phyloP scores from a whole-genome alignment of 2,888 invertebrate species.

The Phoenoteleia sp. region DNA sequence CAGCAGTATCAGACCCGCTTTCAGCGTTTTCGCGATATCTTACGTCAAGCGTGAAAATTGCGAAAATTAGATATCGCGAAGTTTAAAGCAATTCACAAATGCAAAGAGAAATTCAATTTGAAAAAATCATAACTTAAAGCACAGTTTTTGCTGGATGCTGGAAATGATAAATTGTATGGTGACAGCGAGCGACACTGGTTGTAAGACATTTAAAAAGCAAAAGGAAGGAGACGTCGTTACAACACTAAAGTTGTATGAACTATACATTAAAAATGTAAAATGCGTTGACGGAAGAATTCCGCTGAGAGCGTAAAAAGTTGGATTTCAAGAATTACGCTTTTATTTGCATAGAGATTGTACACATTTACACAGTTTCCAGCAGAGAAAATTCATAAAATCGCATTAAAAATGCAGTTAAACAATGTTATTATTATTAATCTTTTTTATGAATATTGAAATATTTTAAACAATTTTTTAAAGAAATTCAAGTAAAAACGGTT shows the following conservation, averaged over 20 bases:
- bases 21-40: not conserved
- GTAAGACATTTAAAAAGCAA: constrained; percentile 4
- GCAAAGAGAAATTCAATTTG: constrained; percentile 8
- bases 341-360: constrained; percentile 41
- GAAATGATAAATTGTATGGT: constrained; percentile 22
- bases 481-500: too few relatives aligned
- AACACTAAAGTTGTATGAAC: constrained; percentile 37
- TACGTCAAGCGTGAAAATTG: not conserved
- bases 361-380: constrained; percentile 41
- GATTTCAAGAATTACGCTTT: constrained; percentile 38
- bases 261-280: constrained; percentile 36
- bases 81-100: not conserved
- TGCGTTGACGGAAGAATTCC: constrained; percentile 20
- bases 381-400: constrained; percentile 21
- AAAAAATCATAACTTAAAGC: constrained; percentile 3
- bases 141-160: not conserved
- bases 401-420: constrained; percentile 5
- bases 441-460: too few relatives aligned
- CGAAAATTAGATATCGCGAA: not conserved
- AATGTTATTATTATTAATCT: too few relatives aligned
- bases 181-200: not conserved
- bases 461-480: too few relatives aligned
- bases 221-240: not conserved
- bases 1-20: not conserved
- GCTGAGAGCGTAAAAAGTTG: too few relatives aligned